Evolutionary conservation across 2,797 vertebrate genomes (phyloP), one percentile per base, ranked within the genome.

Genomic region (Melanotaenia pygmaea): DNA sequence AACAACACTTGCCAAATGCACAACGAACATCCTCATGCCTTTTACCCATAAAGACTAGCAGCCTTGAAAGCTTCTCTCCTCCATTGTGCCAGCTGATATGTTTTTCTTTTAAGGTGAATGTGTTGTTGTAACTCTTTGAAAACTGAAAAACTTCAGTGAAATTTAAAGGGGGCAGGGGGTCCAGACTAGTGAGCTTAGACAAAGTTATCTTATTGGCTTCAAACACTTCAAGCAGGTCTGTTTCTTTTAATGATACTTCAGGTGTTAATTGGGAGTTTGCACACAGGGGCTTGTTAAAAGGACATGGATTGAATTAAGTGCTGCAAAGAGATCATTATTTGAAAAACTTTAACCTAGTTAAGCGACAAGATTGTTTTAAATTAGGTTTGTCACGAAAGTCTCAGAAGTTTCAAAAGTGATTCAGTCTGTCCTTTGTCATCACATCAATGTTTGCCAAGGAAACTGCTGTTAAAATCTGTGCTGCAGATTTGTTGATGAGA

Each of bases 191-290:
- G 37, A 74, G 56, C 63, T 76, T 64, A 87, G 68, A 70, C 50
- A 70, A 70, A 79, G 47, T 60, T 72, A 22, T 59, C 67, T 79
- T 63, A 64, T 51, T 74, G 47, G 20, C 74, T 81, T 88, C 75
- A 81, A 84, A 80, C 38, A 24, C 47, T 75, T 77, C 8, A 63
- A 80, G 61, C 40, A 22, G 3, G 24, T 38, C 40, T 14, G 16
- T 74, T 77, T 63, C 57, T 56, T 86, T 88, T 83, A 54, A 73
- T 65, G 72, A 75, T 79, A 72, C 59, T 30, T 10, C 24, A 77
- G 67, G 79, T 91, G 86, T 84, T 92, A 88, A 89, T 90, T 89
- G 77, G 80, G 64, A 61, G 59, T 69, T 66, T 75, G 66, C 67
- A 75, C 45, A 22, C 10, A 12, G 80, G 65, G 59, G 56, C 73